Conservation (phyloP, 2,113 vertebrate species). For the Sinocyclocheilus maitianheensis region DNA sequence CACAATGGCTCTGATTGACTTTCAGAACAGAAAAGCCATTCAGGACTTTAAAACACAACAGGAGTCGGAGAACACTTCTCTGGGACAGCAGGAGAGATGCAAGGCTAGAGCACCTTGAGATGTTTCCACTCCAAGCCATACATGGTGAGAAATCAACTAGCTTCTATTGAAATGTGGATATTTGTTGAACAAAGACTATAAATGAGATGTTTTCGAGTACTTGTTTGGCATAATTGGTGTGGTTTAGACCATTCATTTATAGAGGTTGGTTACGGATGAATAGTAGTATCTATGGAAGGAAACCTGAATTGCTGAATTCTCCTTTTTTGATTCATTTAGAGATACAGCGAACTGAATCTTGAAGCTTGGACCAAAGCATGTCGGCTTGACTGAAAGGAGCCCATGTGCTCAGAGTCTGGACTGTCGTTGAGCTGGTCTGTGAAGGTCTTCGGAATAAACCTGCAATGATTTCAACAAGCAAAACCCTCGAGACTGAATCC, state of each 20-base stretch:
- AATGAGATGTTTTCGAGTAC: too few species aligned
- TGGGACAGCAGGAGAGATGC: conserved; percentile 76
- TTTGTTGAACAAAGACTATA: neutral
- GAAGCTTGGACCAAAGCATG: conserved; percentile 69
- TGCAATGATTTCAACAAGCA: conserved; percentile 51
- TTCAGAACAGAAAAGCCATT: conserved; percentile 92
- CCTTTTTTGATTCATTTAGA: conserved; percentile 23
- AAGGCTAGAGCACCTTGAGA: conserved; percentile 80
- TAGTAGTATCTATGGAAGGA: too few species aligned
- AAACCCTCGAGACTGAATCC: conserved; percentile 67
- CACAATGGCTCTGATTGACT: conserved; percentile 94
- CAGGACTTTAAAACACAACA: conserved; percentile 88
- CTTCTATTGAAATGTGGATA: neutral
- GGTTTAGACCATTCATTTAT: neutral
- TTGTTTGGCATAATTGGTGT: neutral
- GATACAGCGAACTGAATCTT: conserved; percentile 61
- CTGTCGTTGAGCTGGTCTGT: conserved; percentile 48
- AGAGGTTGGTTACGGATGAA: too few species aligned
- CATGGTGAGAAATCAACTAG: conserved; percentile 66
- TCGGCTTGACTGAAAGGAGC: conserved; percentile 71
- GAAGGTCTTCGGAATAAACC: conserved; percentile 42
- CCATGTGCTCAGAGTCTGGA: conserved; percentile 62
- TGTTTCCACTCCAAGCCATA: conserved; percentile 8
- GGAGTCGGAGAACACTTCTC: conserved; percentile 78
- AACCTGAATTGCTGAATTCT: neutral